These are phyloP conservation scores for Erythrolamprus reginae DNA, from an alignment of 2,113 vertebrate genomes.

Conservation along the genomic window DNA sequence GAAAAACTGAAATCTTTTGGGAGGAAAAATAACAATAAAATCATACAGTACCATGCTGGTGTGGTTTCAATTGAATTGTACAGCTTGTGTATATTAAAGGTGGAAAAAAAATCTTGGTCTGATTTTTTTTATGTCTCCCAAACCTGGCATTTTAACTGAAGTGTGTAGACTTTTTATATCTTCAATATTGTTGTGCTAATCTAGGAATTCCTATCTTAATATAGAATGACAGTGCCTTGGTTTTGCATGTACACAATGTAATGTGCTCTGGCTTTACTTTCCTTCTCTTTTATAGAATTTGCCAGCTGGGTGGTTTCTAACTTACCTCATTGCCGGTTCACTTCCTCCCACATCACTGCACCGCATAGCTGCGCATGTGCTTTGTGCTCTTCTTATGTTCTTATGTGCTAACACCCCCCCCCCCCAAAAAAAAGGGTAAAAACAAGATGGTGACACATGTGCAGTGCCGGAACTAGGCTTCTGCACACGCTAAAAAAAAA, in stretches of 20 bases:
- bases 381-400: no score
- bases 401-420: no score
- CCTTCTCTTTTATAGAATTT: background rate
- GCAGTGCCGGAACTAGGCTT: no score
- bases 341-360: no score
- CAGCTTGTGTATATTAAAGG: background rate
- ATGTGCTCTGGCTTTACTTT: background rate
- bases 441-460: no score
- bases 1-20: background rate
- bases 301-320: background rate
- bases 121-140: background rate
- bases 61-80: background rate
- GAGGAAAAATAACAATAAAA: background rate
- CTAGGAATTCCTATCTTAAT: background rate
- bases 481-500: no score
- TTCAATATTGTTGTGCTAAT: background rate
- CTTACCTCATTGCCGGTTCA: no score
- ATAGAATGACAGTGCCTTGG: background rate
- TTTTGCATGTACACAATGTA: background rate
- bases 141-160: background rate
- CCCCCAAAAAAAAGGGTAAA: no score
- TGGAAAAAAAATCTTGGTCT: background rate
- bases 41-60: background rate
- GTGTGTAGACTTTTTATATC: background rate
- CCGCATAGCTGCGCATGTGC: no score